Conservation (phyloP, 2,888 invertebrate species). For the Caenorhabditis sinica region DNA sequence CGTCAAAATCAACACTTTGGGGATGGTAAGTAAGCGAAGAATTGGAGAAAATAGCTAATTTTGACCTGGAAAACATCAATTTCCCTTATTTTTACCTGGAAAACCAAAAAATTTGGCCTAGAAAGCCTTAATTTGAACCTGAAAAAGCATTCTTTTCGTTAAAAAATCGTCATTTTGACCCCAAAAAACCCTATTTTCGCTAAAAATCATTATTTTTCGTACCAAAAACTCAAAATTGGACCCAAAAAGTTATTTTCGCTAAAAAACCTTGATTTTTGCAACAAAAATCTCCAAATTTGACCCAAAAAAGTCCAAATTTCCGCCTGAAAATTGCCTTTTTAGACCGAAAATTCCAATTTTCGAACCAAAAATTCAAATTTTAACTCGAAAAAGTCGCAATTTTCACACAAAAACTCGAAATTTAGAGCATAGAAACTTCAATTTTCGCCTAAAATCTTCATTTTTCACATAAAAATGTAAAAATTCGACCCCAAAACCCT, state of each 20-base stretch:
- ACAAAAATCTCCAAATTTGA: too few relatives aligned
- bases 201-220: background rate
- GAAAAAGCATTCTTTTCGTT: too few relatives aligned
- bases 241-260: too few relatives aligned
- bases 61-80: background rate
- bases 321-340: too few relatives aligned
- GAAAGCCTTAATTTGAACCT: background rate
- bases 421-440: too few relatives aligned
- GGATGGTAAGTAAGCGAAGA: slow-evolving; percentile 23
- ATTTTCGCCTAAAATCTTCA: too few relatives aligned
- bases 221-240: background rate
- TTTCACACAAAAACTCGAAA: too few relatives aligned
- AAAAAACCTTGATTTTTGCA: too few relatives aligned
- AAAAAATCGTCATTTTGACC: background rate
- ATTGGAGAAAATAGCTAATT: background rate
- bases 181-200: background rate
- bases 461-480: background rate
- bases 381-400: too few relatives aligned
- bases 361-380: too few relatives aligned
- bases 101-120: background rate
- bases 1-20: slow-evolving; percentile 45
- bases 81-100: background rate
- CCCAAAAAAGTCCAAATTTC: too few relatives aligned
- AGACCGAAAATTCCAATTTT: too few relatives aligned
- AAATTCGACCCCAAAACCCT: background rate